Evolutionary conservation across 2,113 vertebrate genomes (phyloP), one percentile per base, ranked within the genome.

Genomic region (Cyanistes caeruleus): DNA sequence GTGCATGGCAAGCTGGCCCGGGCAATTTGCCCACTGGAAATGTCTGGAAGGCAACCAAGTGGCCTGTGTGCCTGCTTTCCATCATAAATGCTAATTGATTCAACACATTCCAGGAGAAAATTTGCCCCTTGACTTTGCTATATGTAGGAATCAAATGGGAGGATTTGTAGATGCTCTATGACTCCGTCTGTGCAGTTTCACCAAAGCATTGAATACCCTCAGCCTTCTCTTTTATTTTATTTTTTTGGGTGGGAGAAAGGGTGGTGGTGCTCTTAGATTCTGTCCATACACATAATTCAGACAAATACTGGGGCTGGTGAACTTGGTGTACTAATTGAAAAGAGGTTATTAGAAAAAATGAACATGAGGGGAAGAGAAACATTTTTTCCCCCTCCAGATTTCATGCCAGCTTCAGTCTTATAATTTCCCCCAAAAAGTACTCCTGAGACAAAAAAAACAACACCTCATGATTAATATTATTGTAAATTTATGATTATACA

Each of bases 21-120:
- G 70, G 83, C 70, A 83, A 10, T 56, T 55, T 93, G 75, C 67
- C 56, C 65, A 68, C 35, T 85, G 48, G 27, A 68, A 63, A 63
- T 63, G 25, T 37, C 65, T 82, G 64, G 56, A 68, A 90, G 24
- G 35, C 35, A 75, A 80, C 62, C 53, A 56, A 76, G 56, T 53
- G 60, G 19, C 49, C 44, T 85, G 56, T 39, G 67, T 48, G 55
- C 72, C 80, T 94, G 84, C 52, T 68, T 93, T 78, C 69, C 74
- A 56, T 78, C 84, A 63, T 59, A 82, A 89, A 88, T 51, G 39
- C 60, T 86, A 89, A 88, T 43, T 81, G 33, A 84, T 84, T 78
- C 87, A 87, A 78, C 52, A 78, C 27, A 74, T 75, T 81, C 37
- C 30, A 67, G 76, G 1, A 24, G 77, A 74, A 95, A 87, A 91